Percentiles rank a stretch among this genome's conserved stretches.
These are phyloP conservation scores for Eulemur rubriventer DNA, from an alignment of 2,797 vertebrate species.

Conservation along the genomic window DNA sequence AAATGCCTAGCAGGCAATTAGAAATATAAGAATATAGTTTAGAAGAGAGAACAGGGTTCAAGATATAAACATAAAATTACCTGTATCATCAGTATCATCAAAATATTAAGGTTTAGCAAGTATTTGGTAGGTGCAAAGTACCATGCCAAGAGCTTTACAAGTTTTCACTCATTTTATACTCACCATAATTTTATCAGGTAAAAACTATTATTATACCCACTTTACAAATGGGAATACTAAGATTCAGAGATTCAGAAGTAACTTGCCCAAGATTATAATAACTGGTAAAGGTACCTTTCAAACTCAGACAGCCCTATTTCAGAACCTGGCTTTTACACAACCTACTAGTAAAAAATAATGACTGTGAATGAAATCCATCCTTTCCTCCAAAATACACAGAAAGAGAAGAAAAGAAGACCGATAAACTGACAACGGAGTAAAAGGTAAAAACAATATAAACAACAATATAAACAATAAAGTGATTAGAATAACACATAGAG, in stretches of 20 bases:
- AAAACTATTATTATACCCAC: neutral
- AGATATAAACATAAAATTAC: neutral
- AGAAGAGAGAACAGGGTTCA: neutral
- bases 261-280: neutral
- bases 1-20: neutral
- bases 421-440: neutral
- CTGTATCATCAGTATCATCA: neutral
- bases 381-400: neutral
- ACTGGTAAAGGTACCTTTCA: neutral
- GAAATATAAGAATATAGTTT: neutral
- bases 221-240: slow-evolving; percentile 49
- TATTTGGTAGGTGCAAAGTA: neutral
- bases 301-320: neutral
- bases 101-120: slow-evolving; percentile 29
- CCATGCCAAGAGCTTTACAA: neutral
- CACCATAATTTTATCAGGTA: neutral
- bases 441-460: neutral
- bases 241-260: slow-evolving; percentile 25
- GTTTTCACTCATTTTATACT: slow-evolving; percentile 14
- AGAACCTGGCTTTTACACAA: slow-evolving; percentile 26
- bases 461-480: neutral
- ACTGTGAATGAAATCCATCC: slow-evolving; percentile 10
- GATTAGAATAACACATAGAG: neutral
- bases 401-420: slow-evolving; percentile 10
- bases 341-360: neutral